phyloP scores from a whole-genome alignment of 2,113 vertebrate species.

The Cryptotis parvus region DNA sequence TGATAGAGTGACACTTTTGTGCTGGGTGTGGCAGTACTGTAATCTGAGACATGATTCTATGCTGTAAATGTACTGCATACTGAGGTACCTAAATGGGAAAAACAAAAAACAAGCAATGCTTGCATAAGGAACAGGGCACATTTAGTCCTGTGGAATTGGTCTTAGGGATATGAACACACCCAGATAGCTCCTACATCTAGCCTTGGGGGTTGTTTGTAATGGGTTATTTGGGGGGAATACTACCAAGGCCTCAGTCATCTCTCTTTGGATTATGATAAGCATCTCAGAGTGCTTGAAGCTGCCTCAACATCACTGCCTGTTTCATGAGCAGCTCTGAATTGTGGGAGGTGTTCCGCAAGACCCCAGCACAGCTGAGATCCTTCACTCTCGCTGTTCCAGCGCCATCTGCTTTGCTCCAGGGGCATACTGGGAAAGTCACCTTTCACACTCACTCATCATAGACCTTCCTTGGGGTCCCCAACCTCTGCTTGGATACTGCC shows the following conservation, averaged over 20 bases:
- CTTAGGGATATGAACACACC: background rate
- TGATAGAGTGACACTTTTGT: too few relatives aligned
- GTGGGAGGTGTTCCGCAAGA: background rate
- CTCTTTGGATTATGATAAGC: background rate
- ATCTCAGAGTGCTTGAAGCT: background rate
- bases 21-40: too few relatives aligned
- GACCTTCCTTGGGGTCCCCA: background rate
- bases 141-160: background rate
- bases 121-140: background rate
- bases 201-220: background rate
- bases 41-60: too few relatives aligned
- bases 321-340: conserved; percentile 11
- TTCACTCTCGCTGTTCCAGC: background rate
- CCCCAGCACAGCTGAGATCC: background rate
- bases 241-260: background rate
- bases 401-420: background rate
- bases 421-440: background rate
- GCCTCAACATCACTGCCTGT: background rate
- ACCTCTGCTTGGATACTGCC: background rate
- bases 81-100: too few relatives aligned
- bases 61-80: too few relatives aligned
- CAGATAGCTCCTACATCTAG: background rate
- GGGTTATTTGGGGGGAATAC: background rate
- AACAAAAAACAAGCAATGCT: too few relatives aligned
- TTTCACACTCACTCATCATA: background rate